Base-by-base conservation (phyloP, 1,140 invertebrate species). In the Papilio helenus region DNA sequence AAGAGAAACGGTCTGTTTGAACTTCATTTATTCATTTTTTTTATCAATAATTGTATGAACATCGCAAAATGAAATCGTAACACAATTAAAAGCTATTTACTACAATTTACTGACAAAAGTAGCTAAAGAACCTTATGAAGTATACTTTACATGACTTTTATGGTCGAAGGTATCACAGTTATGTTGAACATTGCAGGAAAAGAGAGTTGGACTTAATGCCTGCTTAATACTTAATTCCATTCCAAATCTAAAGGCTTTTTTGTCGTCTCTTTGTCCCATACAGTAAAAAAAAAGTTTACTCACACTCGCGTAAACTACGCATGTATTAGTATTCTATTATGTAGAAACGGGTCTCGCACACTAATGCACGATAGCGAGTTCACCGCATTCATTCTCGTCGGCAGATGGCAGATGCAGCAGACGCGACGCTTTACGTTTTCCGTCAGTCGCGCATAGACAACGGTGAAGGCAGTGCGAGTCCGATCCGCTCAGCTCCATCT, bases 391-490 rank as follows among this genome's bases (percentile, higher is more conserved):
- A 93, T 93, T 94, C 90, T 89, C 91, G 92, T 93, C 92, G 92
- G 93, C 92, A 93, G 92, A 94, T 94, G 92, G 93, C 93, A 92
- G 91, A 93, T 92, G 89, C 92, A 94, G 92, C 90, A 88, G 91
- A 89, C 92, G 61, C 61, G 91, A 89, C 92, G 61, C 61, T 68
- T 68, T 68, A 29, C 23, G 93, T 91, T 85, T 88, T 88, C 88
- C 89, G 91, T 93, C 93, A 93, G 92, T 93, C 92, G 93, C 84
- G 91, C 91, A 93, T 93, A 93, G 92, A 93, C 91, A 93, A 93
- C 89, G 81, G 80, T 89, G 91, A 91, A 89, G 82, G 85, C 84
- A 90, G 88, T 90, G 90, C 89, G 87, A 83, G 89, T 87, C 80
- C 86, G 85, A 88, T 88, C 86, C 86, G 88, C 88, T 93, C 84